Conservation (phyloP, 2,113 vertebrate genomes). For the Ariopsis seemanni region DNA sequence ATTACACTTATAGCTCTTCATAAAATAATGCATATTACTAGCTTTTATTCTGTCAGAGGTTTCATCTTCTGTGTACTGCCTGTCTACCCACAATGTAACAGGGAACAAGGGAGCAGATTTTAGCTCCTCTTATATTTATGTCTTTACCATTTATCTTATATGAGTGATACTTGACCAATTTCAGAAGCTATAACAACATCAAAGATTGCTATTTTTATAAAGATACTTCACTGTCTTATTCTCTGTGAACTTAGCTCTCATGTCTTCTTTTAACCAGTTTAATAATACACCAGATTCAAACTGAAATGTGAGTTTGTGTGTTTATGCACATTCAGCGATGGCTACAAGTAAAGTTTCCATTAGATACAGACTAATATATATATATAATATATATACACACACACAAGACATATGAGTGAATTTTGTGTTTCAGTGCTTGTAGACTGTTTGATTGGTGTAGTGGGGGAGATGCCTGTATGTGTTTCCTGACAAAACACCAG, state of each 20-base stretch:
- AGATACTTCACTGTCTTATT: not conserved
- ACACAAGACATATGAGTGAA: slow-evolving; percentile 36
- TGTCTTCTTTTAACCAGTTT: not conserved
- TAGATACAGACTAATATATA: not conserved
- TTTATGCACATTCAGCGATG: not conserved
- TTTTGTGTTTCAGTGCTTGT: slow-evolving; percentile 36
- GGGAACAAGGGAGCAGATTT: not conserved
- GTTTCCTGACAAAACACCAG: slow-evolving; percentile 51
- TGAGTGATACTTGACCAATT: not conserved
- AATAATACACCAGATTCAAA: not conserved
- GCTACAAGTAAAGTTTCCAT: slow-evolving; percentile 14
- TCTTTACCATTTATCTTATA: not conserved
- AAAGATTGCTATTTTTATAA: not conserved
- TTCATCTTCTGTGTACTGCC: not conserved
- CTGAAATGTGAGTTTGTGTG: not conserved
- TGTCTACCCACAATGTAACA: not conserved
- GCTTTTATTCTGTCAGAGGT: slow-evolving; percentile 24
- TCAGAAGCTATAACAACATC: not conserved
- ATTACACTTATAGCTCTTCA: slow-evolving; percentile 18
- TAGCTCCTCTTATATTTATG: not conserved
- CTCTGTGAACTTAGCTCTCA: not conserved
- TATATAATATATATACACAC: not conserved
- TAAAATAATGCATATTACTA: not conserved
- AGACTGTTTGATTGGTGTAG: slow-evolving; percentile 26
- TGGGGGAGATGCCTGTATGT: slow-evolving; percentile 33